A percentile compares a stretch with the other conserved stretches of the same genome.
Conservation (phyloP, 2,888 invertebrate species). For the Tetropium fuscum region DNA sequence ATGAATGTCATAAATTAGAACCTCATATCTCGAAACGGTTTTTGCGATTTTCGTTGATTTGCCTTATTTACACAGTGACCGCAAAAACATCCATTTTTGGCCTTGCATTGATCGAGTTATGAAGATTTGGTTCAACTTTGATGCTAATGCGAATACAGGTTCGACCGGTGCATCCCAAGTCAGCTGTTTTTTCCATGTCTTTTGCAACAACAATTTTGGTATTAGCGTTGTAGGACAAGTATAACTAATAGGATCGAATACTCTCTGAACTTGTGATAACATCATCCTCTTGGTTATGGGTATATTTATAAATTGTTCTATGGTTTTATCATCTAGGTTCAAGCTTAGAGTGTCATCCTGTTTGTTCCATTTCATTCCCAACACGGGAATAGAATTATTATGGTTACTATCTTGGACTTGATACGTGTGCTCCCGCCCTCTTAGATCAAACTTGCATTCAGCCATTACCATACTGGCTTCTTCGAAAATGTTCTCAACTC, state of each 20-base stretch:
- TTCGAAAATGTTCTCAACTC: too few species aligned
- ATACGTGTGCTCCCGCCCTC: not conserved
- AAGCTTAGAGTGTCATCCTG: constrained; percentile 5
- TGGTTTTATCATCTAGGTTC: not conserved
- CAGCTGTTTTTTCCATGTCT: constrained; percentile 25
- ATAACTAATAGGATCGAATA: constrained; percentile 32
- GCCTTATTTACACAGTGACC: too few species aligned
- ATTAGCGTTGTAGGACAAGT: constrained; percentile 26
- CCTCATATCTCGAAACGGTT: too few species aligned
- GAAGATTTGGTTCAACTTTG: not conserved
- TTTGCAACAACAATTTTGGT: constrained; percentile 35
- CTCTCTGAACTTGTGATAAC: constrained; percentile 16
- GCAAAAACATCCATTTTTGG: too few species aligned
- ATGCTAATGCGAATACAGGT: too few species aligned
- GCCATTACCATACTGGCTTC: constrained; percentile 11
- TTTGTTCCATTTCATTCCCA: constrained; percentile 13
- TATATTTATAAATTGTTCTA: not conserved
- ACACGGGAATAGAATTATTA: not conserved
- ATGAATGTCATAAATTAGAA: too few species aligned
- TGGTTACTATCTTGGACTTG: not conserved
- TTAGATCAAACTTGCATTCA: constrained; percentile 7
- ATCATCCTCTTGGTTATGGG: constrained; percentile 23
- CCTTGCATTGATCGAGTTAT: not conserved
- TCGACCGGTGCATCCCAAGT: constrained; percentile 23
- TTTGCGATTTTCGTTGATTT: too few species aligned